Evolutionary conservation across 2,888 invertebrate genomes (phyloP).

Genomic region (Agonum fuliginosum): DNA sequence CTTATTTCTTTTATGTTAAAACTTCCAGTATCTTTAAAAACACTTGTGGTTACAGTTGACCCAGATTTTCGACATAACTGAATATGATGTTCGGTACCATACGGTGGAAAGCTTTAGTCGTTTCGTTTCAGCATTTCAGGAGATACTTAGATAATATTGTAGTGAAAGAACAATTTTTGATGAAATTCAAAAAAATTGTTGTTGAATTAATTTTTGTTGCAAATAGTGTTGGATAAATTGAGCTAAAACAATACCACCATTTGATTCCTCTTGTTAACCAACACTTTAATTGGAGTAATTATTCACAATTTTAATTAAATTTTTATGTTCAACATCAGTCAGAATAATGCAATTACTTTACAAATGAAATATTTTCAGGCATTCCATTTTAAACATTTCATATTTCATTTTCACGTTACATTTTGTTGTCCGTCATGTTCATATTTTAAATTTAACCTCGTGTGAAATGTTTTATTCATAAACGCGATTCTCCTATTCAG

Average conservation of each 20-base stretch:
- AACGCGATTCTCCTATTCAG: background rate
- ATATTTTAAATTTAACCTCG: conserved; percentile 15
- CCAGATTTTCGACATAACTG: background rate
- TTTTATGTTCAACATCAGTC: conserved; percentile 32
- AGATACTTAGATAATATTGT: conserved; percentile 2
- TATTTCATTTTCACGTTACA: conserved; percentile 28
- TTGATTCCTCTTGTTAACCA: conserved; percentile 26
- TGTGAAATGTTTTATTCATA: conserved; percentile 8
- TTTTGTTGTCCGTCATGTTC: background rate
- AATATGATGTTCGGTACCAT: conserved; percentile 21
- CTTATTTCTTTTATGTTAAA: conserved; percentile 35
- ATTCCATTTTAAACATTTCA: conserved; percentile 39
- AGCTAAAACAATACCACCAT: conserved; percentile 9
- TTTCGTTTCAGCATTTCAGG: conserved; percentile 16
- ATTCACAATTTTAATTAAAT: conserved; percentile 45
- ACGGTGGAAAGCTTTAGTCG: background rate
- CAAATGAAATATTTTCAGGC: conserved; percentile 45
- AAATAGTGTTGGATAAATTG: conserved; percentile 16
- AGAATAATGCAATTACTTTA: conserved; percentile 42
- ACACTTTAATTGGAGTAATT: conserved; percentile 35
- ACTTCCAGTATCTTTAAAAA: conserved; percentile 43
- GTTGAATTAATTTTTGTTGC: background rate
- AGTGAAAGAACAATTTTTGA: background rate
- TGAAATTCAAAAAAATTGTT: background rate
- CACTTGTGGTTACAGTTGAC: conserved; percentile 37